Conservation (phyloP, 1,140 invertebrate species). For the Goniozus legneri region DNA sequence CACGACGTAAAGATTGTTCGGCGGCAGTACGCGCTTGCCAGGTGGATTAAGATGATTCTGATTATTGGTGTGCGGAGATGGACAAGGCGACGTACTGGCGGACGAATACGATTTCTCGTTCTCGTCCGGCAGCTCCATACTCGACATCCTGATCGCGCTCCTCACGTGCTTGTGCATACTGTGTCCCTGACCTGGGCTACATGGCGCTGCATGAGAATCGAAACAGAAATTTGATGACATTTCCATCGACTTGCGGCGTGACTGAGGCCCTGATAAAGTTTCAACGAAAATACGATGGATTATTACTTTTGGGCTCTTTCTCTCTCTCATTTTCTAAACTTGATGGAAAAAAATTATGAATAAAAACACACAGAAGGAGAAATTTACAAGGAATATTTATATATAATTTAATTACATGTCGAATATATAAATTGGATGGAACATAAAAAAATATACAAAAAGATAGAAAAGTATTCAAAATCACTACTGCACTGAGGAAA, state of each 20-base stretch:
- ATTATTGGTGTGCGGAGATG: slow-evolving; percentile 66
- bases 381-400: not conserved
- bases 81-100: slow-evolving; percentile 87
- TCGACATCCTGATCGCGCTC: slow-evolving; percentile 83
- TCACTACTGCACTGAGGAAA: too few relatives aligned
- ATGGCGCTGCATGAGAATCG: slow-evolving; percentile 65
- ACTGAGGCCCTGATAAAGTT: too few relatives aligned
- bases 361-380: not conserved
- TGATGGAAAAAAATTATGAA: not conserved
- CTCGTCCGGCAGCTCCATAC: slow-evolving; percentile 86
- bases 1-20: slow-evolving; percentile 90
- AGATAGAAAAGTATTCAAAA: too few relatives aligned
- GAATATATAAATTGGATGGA: too few relatives aligned
- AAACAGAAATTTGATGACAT: not conserved
- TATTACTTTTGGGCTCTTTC: too few relatives aligned
- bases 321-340: too few relatives aligned
- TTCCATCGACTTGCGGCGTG: too few relatives aligned
- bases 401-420: too few relatives aligned
- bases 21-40: slow-evolving; percentile 61
- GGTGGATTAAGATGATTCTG: slow-evolving; percentile 46
- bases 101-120: slow-evolving; percentile 88
- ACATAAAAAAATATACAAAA: too few relatives aligned
- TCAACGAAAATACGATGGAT: too few relatives aligned
- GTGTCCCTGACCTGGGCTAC: slow-evolving; percentile 70
- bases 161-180: slow-evolving; percentile 43